These are phyloP conservation scores for Gobio occitaniae DNA, from an alignment of 2,797 vertebrate genomes.

Conservation along the genomic window DNA sequence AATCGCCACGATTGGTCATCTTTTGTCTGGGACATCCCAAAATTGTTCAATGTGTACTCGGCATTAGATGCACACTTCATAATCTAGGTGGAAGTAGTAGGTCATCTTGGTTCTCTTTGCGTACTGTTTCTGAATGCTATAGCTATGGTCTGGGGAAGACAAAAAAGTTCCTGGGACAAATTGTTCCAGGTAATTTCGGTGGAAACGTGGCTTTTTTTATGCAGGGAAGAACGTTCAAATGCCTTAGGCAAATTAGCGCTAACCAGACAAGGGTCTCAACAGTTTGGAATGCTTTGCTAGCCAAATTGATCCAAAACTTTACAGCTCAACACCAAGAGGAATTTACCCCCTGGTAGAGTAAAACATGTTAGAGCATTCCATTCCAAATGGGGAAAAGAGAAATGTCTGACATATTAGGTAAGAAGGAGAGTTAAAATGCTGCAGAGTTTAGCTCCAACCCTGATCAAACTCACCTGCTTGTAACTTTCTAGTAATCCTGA, in stretches of 20 bases:
- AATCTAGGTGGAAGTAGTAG: neutral
- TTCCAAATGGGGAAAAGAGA: conserved; percentile 40
- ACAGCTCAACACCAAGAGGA: conserved; percentile 37
- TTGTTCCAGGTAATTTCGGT: too few species aligned
- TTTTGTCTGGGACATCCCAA: too few species aligned
- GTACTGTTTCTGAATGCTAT: neutral
- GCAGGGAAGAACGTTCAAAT: neutral
- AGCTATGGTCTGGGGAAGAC: too few species aligned
- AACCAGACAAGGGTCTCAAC: conserved; percentile 44
- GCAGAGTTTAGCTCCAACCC: neutral
- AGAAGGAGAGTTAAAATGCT: conserved; percentile 2
- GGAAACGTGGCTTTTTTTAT: neutral
- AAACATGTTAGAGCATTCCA: conserved; percentile 49
- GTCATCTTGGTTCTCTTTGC: neutral
- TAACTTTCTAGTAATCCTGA: neutral
- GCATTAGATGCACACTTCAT: neutral
- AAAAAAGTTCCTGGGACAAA: too few species aligned
- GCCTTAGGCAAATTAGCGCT: conserved; percentile 27
- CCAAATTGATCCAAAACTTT: conserved; percentile 42
- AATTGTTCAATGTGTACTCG: too few species aligned
- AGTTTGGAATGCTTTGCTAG: conserved; percentile 28
- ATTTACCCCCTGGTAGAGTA: conserved; percentile 45
- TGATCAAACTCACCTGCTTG: neutral
- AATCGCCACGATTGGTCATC: too few species aligned
- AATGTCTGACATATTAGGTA: conserved; percentile 24